Conservation (phyloP, 2,888 invertebrate genomes). For the Dorcus hopei region DNA sequence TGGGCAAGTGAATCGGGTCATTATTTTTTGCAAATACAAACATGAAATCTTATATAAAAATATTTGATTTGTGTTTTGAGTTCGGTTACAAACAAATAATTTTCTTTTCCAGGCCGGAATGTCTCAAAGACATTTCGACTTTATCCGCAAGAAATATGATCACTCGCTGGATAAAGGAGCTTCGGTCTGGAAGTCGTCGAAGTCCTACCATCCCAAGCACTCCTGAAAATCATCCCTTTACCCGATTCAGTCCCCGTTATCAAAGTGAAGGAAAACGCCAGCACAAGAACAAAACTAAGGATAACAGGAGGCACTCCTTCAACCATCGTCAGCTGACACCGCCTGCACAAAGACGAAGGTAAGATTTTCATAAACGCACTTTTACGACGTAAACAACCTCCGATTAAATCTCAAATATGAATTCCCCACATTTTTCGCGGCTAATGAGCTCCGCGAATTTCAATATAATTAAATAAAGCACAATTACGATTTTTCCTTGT, state of each 20-base stretch:
- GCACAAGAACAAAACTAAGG: conserved; percentile 21
- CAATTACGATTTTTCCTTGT: background rate
- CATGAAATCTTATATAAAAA: no score
- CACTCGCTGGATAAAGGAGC: conserved; percentile 30
- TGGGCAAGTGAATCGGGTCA: no score
- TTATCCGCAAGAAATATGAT: conserved; percentile 9
- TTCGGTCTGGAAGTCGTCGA: conserved; percentile 18
- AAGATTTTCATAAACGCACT: background rate
- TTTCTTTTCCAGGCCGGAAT: no score
- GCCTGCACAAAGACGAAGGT: background rate
- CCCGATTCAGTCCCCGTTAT: conserved; percentile 25
- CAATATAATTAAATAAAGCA: background rate
- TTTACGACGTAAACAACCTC: no score
- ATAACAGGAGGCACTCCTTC: conserved; percentile 32
- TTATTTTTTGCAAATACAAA: no score
- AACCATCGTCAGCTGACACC: conserved; percentile 21
- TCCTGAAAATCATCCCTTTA: conserved; percentile 4
- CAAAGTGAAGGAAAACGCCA: conserved; percentile 29
- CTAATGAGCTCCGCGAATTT: no score
- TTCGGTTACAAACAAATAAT: no score
- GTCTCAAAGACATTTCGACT: no score
- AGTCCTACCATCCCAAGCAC: conserved; percentile 1
- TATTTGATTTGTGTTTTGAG: no score
- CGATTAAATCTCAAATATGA: no score
- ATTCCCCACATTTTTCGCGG: no score